Evolutionary conservation across 2,797 vertebrate species (phyloP).

Genomic region (Prunella strophiata): DNA sequence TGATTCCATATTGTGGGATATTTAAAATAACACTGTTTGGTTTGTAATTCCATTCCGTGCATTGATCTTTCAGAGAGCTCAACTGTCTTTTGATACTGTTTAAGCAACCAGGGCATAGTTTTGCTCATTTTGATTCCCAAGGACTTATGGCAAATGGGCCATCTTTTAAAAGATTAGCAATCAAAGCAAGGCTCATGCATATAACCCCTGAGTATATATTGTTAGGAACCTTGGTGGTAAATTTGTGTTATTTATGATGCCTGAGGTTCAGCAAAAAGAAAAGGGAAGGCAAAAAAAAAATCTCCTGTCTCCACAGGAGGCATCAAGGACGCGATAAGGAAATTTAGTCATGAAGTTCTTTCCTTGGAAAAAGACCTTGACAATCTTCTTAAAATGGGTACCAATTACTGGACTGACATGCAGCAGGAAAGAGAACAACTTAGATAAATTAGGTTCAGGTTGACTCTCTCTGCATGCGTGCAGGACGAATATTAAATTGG

Average conservation of each 20-base stretch:
- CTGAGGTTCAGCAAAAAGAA: background rate
- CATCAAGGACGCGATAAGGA: conserved; percentile 28
- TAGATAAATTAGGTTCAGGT: conserved; percentile 72
- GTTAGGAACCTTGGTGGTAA: background rate
- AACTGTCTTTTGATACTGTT: background rate
- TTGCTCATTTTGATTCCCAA: background rate
- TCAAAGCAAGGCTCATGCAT: background rate
- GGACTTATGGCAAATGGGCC: background rate
- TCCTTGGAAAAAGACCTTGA: conserved; percentile 66
- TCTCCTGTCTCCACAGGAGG: conserved; percentile 40
- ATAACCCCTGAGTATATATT: background rate
- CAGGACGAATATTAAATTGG: conserved; percentile 66
- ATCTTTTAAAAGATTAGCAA: conserved; percentile 29
- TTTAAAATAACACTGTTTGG: background rate
- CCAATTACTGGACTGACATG: conserved; percentile 66
- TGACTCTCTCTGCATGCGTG: conserved; percentile 48
- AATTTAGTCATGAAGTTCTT: conserved; percentile 63
- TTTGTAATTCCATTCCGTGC: background rate
- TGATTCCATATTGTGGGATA: background rate
- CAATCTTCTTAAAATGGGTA: conserved; percentile 70
- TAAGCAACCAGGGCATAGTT: background rate
- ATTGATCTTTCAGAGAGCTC: background rate
- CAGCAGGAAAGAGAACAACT: conserved; percentile 68
- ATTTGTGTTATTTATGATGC: conserved; percentile 24
- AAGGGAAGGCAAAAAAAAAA: background rate